Evolutionary conservation across 1,140 invertebrate species (phyloP), one percentile per base, ranked within the genome.

Genomic region (Drosophila virilis): DNA sequence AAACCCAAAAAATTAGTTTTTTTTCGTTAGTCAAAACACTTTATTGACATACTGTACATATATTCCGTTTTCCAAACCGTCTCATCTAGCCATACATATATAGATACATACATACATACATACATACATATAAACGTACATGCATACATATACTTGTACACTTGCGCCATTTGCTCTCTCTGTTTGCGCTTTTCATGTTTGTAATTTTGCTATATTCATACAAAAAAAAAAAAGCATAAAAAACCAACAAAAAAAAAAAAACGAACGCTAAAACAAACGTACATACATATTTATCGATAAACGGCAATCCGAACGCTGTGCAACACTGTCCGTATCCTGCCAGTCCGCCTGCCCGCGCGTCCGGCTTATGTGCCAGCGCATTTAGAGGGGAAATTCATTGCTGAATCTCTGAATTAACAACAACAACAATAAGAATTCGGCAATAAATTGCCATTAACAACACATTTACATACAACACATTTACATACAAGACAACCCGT

Each of bases 141-240:
- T 46, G 67, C 55, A 67, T 45, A 58, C 37, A 67, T 67, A 43
- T 50, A 65, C 12, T 50, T 66, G 50, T 48, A 28, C 55, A 65
- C 48, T 71, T 71, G 54, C 67, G 59, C 67, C 73, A 75, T 71
- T 75, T 69, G 65, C 75, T 77, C 71, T 77, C 65, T 74, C 54
- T 59, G 71, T 77, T 64, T 55, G 72, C 76, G 77, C 77, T 77
- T 79, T 79, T 77, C 69, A 73, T 77, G 74, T 78, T 78, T 68
- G 68, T 73, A 77, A 67, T 77, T 77, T 78, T 77, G 74, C 67
- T 70, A 70, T 77, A 73, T 73, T 77, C 75, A 74, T 78, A 52
- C 40, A 50, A 50, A 57, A 51, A 54, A 17, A 55, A 42, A 12
- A 70, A 22, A 51, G n/a, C n/a, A n/a, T n/a, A 43, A 51, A 40